Base-by-base conservation (phyloP, 2,797 vertebrate genomes). In the Adelosebastes latens region DNA sequence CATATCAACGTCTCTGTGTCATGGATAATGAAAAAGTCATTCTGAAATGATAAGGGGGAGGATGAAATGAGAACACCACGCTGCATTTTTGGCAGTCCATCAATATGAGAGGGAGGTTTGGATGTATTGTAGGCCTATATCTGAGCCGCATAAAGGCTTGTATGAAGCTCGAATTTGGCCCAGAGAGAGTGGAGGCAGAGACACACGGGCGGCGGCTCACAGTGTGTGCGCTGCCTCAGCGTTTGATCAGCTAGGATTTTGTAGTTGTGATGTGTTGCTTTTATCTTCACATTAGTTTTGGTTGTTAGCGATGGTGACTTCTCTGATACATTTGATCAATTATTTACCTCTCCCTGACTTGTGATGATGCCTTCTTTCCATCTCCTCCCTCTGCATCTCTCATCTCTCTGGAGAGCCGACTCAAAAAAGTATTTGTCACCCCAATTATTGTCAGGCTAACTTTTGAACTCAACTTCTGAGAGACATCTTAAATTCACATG, bases 321-420 rank as follows among this genome's bases (percentile, higher is more conserved):
- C 89, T 87, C 79, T 80, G 87, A 92, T 93, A 90, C 88, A 91
- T 93, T 91, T 94, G 93, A 95, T 95, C 88, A 94, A 94, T 94
- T 92, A 94, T 95, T 94, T 89, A 95, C 83, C 83, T 71, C 85
- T 68, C 60, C 36, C 79, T 68, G 84, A 84, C 87, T 92, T 92
- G 88, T 88, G 87, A 88, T 85, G 92, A 83, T 87, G 84, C 86
- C 76, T 78, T 89, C 89, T 87, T 75, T 22, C 62, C 66, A 65
- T 82, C 83, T 82, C 77, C 79, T 83, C 77, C 85, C 81, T 36
- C 75, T 59, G 73, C 25, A 14, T 72, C 73, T 87, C 81, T 79
- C 63, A 61, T 86, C 69, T 81, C 86, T 88, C 74, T n/a, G 49
- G 75, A 79, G 90, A 83, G 71, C 46, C 18, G 24, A 70, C 86